Evolutionary conservation across 2,888 invertebrate genomes (phyloP).

Genomic region (Drosophila vallismaia): DNA sequence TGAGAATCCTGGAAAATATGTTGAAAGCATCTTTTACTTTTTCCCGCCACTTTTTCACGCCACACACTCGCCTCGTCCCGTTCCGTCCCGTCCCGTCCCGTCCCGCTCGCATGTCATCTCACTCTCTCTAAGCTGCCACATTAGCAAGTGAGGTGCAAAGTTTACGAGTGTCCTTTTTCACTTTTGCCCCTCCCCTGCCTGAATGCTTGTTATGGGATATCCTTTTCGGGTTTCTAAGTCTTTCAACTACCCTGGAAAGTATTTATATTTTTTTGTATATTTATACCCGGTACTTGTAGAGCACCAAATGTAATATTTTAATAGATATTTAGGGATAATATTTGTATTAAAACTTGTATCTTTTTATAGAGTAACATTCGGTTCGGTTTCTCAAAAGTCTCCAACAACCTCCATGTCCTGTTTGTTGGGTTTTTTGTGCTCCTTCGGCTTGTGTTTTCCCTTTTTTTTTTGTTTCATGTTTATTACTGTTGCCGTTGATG

Average conservation of each 20-base stretch:
- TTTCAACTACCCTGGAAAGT: background rate
- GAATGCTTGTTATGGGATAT: background rate
- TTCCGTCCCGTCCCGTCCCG: background rate
- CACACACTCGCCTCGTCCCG: background rate
- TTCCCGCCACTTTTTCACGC: background rate
- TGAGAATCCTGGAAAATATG: constrained; percentile 14
- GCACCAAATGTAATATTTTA: background rate
- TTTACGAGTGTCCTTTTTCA: constrained; percentile 73
- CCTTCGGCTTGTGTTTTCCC: background rate
- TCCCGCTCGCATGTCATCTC: background rate
- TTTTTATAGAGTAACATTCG: background rate
- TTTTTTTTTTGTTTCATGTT: constrained; percentile 21
- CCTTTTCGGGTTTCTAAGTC: background rate
- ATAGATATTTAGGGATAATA: background rate
- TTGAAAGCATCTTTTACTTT: constrained; percentile 25
- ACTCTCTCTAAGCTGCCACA: constrained; percentile 63
- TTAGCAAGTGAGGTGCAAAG: constrained; percentile 77
- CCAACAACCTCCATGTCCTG: background rate
- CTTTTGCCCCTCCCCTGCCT: background rate
- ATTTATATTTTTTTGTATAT: background rate
- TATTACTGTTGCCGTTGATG: constrained; percentile 41
- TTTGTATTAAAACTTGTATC: background rate
- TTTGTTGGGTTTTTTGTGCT: constrained; percentile 12
- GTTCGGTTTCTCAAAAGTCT: background rate
- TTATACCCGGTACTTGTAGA: background rate